These are phyloP conservation scores for Taurulus bubalis DNA, from an alignment of 2,113 vertebrate species.

Conservation along the genomic window DNA sequence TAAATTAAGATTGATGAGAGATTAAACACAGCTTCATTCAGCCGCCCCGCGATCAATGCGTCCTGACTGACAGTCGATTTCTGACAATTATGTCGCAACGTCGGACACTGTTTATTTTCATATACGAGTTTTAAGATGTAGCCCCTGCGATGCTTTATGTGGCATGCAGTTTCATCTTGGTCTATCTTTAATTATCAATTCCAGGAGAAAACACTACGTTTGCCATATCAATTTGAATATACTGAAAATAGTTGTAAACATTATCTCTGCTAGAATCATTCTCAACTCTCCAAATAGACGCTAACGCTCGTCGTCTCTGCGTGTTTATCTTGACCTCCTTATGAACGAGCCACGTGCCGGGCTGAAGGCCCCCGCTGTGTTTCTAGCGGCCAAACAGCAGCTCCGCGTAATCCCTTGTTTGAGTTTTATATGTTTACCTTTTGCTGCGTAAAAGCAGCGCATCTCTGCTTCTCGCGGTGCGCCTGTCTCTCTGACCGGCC, in stretches of 20 bases:
- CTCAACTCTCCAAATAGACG: neutral
- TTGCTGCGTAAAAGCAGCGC: neutral
- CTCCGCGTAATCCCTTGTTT: conserved; percentile 22
- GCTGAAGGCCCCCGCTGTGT: neutral
- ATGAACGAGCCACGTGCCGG: neutral
- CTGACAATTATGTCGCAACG: conserved; percentile 86
- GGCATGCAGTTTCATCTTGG: too few relatives aligned
- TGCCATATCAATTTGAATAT: neutral
- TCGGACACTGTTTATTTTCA: conserved; percentile 75
- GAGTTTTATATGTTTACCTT: conserved; percentile 51
- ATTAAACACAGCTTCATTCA: conserved; percentile 89
- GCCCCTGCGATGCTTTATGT: rapidly evolving
- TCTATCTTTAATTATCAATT: neutral
- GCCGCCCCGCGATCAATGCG: conserved; percentile 88
- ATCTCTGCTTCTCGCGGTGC: too few relatives aligned
- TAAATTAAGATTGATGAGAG: conserved; percentile 99
- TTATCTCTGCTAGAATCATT: neutral
- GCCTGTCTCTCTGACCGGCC: neutral
- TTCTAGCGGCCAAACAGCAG: neutral
- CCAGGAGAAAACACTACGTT: neutral
- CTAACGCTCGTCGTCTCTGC: neutral
- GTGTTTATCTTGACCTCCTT: neutral
- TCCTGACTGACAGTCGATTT: conserved; percentile 89
- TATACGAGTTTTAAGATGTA: neutral
- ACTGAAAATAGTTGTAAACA: neutral